These are phyloP conservation scores for Vulpes ferrilata DNA, from an alignment of 2,113 vertebrate genomes.

Conservation along the genomic window DNA sequence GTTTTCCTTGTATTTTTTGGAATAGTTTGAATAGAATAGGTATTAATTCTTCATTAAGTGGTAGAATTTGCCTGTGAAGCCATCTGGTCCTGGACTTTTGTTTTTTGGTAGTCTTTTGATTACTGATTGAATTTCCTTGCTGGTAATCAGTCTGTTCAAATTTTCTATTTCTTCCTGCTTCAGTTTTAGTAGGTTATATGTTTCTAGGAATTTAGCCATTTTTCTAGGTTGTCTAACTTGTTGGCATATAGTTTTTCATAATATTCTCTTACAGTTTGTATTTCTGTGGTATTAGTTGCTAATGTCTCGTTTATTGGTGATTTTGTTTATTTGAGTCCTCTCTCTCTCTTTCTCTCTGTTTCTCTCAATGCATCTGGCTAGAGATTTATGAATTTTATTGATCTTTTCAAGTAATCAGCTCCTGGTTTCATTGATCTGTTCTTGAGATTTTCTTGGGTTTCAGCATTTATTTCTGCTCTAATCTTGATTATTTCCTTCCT, in stretches of 20 bases:
- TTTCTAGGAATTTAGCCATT: not conserved
- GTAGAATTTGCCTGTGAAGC: not conserved
- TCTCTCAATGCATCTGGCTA: not conserved
- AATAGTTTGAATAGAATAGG: not conserved
- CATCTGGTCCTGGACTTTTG: not conserved
- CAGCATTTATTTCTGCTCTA: not conserved
- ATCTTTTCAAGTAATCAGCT: not conserved
- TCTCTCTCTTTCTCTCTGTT: not conserved
- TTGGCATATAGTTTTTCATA: not conserved
- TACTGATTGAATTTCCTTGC: not conserved
- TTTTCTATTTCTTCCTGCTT: not conserved
- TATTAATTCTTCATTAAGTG: not conserved
- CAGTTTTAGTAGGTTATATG: not conserved
- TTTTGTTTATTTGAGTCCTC: not conserved
- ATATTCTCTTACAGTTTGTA: not conserved
- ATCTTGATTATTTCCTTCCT: not conserved
- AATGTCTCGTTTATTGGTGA: not conserved
- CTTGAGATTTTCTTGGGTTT: not conserved
- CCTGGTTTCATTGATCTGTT: not conserved
- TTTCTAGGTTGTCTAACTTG: not conserved
- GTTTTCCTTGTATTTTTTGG: not conserved
- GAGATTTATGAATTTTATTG: not conserved
- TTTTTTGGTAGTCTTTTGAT: not conserved
- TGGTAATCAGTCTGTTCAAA: not conserved
- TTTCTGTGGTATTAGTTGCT: not conserved